phyloP scores from a whole-genome alignment of 2,113 vertebrate genomes.

The Eleginops maclovinus region DNA sequence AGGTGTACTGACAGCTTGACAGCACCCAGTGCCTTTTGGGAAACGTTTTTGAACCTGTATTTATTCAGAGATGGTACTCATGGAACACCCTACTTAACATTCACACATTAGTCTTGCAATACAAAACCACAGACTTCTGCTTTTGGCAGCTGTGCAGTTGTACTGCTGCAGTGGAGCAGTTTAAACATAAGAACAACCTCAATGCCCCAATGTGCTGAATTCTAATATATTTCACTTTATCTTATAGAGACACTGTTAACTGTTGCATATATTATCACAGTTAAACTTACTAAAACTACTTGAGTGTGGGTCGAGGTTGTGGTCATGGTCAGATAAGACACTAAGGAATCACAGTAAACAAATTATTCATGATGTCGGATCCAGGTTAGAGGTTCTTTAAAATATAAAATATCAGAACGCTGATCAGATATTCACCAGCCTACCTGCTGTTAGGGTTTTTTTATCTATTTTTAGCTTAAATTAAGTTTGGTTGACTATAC shows the following conservation, averaged over 20 bases:
- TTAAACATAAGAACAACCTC: conserved; percentile 14
- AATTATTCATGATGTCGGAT: conserved; percentile 3
- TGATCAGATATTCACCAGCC: not conserved
- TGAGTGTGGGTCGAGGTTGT: not conserved
- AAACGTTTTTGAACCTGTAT: conserved; percentile 39
- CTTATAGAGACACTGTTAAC: not conserved
- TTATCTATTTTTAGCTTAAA: not conserved
- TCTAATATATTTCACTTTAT: not conserved
- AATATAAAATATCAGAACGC: not conserved
- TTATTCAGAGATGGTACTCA: no score
- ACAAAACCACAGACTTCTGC: conserved; percentile 33
- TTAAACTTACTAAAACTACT: not conserved
- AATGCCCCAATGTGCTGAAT: not conserved
- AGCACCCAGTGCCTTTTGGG: conserved; percentile 13
- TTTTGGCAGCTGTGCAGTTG: conserved; percentile 5
- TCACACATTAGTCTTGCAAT: not conserved
- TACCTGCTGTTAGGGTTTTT: not conserved
- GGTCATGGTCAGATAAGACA: not conserved
- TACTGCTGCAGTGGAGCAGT: not conserved
- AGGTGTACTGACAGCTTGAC: conserved; percentile 34
- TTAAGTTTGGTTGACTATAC: not conserved
- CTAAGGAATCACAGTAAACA: not conserved
- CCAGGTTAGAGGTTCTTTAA: not conserved
- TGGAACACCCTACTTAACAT: conserved; percentile 10
- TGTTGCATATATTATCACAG: not conserved